phyloP scores from a whole-genome alignment of 2,113 vertebrate genomes.

The Fulmarus glacialis region DNA sequence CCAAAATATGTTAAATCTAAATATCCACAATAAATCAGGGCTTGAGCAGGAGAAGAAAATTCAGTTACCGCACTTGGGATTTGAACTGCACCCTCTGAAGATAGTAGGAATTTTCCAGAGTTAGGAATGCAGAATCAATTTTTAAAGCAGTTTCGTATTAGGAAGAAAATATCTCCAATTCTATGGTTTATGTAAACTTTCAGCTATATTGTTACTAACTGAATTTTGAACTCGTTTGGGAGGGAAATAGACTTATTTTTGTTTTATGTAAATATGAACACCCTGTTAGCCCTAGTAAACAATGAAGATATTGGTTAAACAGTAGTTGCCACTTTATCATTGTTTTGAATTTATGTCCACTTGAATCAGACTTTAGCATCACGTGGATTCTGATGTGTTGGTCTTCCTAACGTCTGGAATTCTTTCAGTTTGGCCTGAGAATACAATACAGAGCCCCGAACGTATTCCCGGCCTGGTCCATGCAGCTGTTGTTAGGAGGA shows the following conservation, averaged over 20 bases:
- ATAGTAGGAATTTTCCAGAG: background rate
- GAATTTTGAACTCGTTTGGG: background rate
- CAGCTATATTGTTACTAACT: background rate
- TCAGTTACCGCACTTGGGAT: background rate
- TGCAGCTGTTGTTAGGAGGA: background rate
- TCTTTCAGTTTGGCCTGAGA: background rate
- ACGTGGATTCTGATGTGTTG: background rate
- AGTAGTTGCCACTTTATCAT: background rate
- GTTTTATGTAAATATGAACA: background rate
- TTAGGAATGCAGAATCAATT: background rate
- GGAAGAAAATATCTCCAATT: background rate
- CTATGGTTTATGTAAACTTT: background rate
- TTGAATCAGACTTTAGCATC: background rate
- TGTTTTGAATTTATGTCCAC: background rate
- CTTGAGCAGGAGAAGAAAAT: background rate
- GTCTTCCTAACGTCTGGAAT: background rate
- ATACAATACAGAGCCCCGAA: background rate
- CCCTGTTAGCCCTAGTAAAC: background rate
- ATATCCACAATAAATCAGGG: background rate
- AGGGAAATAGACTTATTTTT: background rate
- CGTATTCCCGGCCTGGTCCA: fast-evolving
- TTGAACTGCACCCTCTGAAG: background rate
- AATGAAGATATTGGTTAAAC: background rate
- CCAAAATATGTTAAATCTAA: background rate
- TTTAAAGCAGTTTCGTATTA: background rate